Percentiles rank a stretch among this genome's conserved stretches.
Evolutionary conservation across 2,113 vertebrate genomes (phyloP).

Genomic region (Mirounga angustirostris): DNA sequence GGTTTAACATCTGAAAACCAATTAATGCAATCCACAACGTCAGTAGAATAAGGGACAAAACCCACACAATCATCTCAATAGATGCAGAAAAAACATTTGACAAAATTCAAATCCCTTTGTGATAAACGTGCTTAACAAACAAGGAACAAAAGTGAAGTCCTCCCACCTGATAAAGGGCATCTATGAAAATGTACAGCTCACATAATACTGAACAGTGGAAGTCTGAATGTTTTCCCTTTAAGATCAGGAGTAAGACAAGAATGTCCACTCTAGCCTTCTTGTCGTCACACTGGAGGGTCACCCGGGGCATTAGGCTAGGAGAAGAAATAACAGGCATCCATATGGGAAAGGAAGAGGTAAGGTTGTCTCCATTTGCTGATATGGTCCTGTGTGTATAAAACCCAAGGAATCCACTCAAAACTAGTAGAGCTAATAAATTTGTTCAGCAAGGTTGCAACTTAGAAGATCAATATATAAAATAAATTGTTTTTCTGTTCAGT

Average conservation of each 20-base stretch:
- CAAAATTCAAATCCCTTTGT: not conserved
- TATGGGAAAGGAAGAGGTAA: not conserved
- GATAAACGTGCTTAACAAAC: not conserved
- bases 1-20: not conserved
- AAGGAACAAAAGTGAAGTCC: not conserved
- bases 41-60: not conserved
- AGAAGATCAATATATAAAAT: not conserved
- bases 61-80: not conserved
- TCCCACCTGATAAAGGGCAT: not conserved
- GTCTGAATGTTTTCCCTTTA: not conserved
- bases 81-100: not conserved
- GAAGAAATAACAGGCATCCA: not conserved
- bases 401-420: not conserved
- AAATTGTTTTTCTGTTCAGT: not conserved
- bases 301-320: not conserved
- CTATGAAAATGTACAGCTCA: not conserved
- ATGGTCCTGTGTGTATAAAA: not conserved
- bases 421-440: not conserved
- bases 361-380: not conserved
- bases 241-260: not conserved
- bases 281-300: not conserved
- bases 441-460: not conserved
- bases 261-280: not conserved
- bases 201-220: fast-evolving
- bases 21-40: fast-evolving